Conservation (phyloP, 2,797 vertebrate species). For the Labeo calbasu region DNA sequence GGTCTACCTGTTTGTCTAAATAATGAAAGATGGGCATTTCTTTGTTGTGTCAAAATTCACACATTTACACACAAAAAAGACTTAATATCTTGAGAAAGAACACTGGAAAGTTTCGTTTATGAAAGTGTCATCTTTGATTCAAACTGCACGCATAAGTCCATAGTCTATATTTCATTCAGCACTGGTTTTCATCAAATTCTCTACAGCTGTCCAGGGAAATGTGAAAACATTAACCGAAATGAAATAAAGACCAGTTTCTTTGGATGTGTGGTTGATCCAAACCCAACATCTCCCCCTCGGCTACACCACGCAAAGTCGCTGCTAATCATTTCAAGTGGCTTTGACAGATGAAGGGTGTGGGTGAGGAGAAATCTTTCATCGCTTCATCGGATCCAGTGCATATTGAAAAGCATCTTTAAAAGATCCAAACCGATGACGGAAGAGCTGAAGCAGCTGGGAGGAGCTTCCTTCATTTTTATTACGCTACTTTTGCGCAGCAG, state of each 20-base stretch:
- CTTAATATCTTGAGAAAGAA: neutral
- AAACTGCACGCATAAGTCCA: neutral
- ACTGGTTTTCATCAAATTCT: conserved; percentile 40
- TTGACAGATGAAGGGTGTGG: conserved; percentile 43
- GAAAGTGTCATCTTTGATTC: conserved; percentile 3
- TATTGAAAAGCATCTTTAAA: conserved; percentile 23
- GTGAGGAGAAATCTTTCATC: conserved; percentile 44
- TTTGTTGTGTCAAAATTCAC: neutral
- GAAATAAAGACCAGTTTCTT: conserved; percentile 46
- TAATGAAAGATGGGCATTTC: neutral
- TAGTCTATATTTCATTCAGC: conserved; percentile 3
- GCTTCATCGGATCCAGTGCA: conserved; percentile 17
- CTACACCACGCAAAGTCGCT: conserved; percentile 25
- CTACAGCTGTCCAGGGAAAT: conserved; percentile 37
- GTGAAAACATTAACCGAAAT: conserved; percentile 46
- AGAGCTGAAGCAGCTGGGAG: conserved; percentile 11
- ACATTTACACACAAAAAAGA: neutral
- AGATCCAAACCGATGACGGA: conserved; percentile 31
- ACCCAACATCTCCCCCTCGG: conserved; percentile 33
- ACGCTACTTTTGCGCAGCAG: conserved; percentile 2
- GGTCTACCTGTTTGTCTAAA: conserved; percentile 10
- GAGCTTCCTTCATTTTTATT: neutral
- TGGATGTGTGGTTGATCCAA: conserved; percentile 36
- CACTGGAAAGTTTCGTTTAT: neutral
- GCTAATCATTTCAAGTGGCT: conserved; percentile 45